A percentile compares a stretch with the other conserved stretches of the same genome.
These are phyloP conservation scores for Andricus quercusramuli DNA, from an alignment of 2,888 invertebrate species.

Conservation along the genomic window DNA sequence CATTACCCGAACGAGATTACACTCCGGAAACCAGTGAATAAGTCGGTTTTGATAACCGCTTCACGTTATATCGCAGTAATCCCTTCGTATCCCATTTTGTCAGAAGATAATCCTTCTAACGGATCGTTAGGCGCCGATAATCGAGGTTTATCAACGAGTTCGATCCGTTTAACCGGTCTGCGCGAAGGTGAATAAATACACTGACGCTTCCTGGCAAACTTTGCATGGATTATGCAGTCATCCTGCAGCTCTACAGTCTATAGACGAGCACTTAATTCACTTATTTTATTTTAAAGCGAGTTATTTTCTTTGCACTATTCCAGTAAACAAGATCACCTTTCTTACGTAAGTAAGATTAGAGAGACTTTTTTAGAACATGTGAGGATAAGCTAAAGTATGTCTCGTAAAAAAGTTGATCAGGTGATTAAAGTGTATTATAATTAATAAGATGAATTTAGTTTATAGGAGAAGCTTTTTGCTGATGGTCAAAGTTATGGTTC, in stretches of 20 bases:
- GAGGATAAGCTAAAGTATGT: conserved; percentile 2
- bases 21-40: conserved; percentile 50
- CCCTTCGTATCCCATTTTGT: conserved; percentile 55
- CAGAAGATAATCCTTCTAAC: conserved; percentile 58
- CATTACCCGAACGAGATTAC: conserved; percentile 51
- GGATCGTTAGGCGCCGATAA: conserved; percentile 62
- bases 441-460: background rate
- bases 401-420: background rate
- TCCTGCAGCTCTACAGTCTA: background rate
- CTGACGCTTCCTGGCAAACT: conserved; percentile 25
- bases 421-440: conserved; percentile 3
- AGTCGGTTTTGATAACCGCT: conserved; percentile 56
- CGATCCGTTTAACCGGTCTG: conserved; percentile 43
- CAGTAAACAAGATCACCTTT: conserved; percentile 4
- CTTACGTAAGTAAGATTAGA: background rate
- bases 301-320: conserved; percentile 6
- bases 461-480: background rate
- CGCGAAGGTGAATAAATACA: conserved; percentile 15
- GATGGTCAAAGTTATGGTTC: background rate
- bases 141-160: conserved; percentile 56
- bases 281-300: conserved; percentile 16
- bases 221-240: conserved; percentile 26
- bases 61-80: conserved; percentile 19
- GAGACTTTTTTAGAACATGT: background rate
- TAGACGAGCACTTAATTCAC: background rate